Percentiles rank a stretch among this genome's conserved stretches.
These are phyloP conservation scores for Tamandua tetradactyla DNA, from an alignment of 2,797 vertebrate species.

Conservation along the genomic window DNA sequence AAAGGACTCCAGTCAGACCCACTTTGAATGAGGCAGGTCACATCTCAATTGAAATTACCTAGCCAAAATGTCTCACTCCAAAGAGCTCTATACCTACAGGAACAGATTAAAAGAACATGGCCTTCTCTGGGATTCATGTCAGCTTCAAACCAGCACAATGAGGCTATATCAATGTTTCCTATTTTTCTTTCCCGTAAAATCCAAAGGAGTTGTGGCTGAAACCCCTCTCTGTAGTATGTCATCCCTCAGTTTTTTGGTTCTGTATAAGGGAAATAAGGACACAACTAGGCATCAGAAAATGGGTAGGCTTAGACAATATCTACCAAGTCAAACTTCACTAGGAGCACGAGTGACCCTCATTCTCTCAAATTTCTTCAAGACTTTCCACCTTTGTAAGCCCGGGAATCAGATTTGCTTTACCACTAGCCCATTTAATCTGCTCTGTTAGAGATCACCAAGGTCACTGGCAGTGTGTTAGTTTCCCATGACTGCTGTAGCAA, in stretches of 20 bases:
- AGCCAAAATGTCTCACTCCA: too few relatives aligned
- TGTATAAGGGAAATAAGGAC: not conserved
- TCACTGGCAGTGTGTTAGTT: not conserved
- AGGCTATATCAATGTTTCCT: not conserved
- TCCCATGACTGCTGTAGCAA: too few relatives aligned
- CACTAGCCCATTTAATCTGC: not conserved
- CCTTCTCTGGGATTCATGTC: too few relatives aligned
- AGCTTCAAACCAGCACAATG: too few relatives aligned
- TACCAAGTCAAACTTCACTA: not conserved
- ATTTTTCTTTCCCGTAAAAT: not conserved
- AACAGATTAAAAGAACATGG: too few relatives aligned
- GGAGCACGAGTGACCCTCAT: not conserved
- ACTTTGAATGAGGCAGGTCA: too few relatives aligned
- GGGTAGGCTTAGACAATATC: not conserved
- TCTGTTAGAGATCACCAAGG: not conserved
- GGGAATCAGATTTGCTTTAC: not conserved
- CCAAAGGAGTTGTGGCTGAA: not conserved
- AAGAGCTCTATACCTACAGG: too few relatives aligned
- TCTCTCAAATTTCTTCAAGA: not conserved
- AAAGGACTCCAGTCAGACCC: too few relatives aligned
- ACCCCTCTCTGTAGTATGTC: not conserved
- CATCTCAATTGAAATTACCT: too few relatives aligned
- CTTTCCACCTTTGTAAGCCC: not conserved
- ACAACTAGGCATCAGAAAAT: not conserved
- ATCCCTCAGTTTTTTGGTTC: not conserved